Base-by-base conservation (phyloP, 2,797 vertebrate genomes). In the Apogon talboti region DNA sequence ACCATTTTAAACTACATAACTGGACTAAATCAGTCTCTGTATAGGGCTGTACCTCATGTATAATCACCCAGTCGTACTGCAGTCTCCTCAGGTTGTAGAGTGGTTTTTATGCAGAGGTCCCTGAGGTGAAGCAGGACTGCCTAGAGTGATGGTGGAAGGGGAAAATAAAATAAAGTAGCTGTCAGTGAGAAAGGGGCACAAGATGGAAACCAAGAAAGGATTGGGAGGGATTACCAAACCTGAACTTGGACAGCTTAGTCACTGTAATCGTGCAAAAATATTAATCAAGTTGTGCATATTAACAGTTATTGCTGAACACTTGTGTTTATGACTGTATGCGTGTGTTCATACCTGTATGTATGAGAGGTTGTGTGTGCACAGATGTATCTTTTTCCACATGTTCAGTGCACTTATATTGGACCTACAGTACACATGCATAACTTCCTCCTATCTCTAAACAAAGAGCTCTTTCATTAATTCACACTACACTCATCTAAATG, bases 401-500 rank as follows among this genome's bases (percentile, higher is more conserved):
- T 91, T 88, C 84, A 89, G 89, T 91, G 89, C 91, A 91, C 89
- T 92, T 91, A 91, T 90, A 83, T 89, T 73, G 84, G 85, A 92
- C 90, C 92, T 92, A 89, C 64, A 78, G 69, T 83, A 89, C 84
- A 87, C 79, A 83, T 62, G 66, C 73, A 86, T 84, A 52, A 62
- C 74, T 82, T 85, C 58, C 56, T 72, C 61, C 12, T 66, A 30
- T 70, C 76, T 77, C 72, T 68, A 70, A 78, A 69, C 57, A 79
- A 75, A 78, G 51, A 74, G 44, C 55, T 61, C 40, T 15, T 70
- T 77, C 24, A 46, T 76, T 72, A 72, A 52, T 46, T 70, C 53
- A 58, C 53, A 45, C 47, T 49, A 54, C 43, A 41, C 42, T 80
- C 44, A 55, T 71, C 76, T 54, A 48, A 49, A 63, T 21, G 2